phyloP scores from a whole-genome alignment of 2,888 invertebrate species.

The Agrypnus murinus region DNA sequence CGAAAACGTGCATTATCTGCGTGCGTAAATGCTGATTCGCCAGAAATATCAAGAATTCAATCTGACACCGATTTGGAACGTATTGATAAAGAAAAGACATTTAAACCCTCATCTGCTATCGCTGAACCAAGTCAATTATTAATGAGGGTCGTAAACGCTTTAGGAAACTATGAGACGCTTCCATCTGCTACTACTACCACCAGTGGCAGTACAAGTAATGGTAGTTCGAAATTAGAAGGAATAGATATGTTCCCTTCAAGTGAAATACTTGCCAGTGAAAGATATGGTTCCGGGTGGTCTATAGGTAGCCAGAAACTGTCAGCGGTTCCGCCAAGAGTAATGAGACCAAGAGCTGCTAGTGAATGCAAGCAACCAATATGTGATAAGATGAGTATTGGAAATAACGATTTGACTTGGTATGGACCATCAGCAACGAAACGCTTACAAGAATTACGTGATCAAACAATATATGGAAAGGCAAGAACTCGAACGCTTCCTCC shows the following conservation, averaged over 20 bases:
- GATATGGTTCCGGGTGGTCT: constrained; percentile 73
- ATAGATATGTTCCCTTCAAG: constrained; percentile 83
- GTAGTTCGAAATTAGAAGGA: constrained; percentile 73
- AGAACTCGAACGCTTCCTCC: constrained; percentile 54
- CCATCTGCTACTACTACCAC: constrained; percentile 53
- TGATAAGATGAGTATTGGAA: constrained; percentile 65
- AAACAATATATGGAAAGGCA: constrained; percentile 54
- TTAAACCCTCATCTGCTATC: constrained; percentile 78
- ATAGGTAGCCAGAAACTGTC: constrained; percentile 71
- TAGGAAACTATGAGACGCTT: constrained; percentile 76
- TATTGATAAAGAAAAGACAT: constrained; percentile 86
- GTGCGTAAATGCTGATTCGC: constrained; percentile 67
- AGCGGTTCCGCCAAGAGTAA: constrained; percentile 66
- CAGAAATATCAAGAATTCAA: constrained; percentile 76
- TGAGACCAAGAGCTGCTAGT: constrained; percentile 78
- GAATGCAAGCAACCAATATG: constrained; percentile 71
- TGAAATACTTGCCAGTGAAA: constrained; percentile 83
- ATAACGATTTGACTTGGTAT: constrained; percentile 79
- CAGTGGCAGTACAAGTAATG: constrained; percentile 57
- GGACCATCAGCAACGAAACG: constrained; percentile 78
- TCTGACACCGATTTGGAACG: constrained; percentile 87
- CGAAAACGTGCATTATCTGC: constrained; percentile 79
- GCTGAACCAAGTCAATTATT: constrained; percentile 85
- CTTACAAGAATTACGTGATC: constrained; percentile 71
- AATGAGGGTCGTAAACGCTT: constrained; percentile 84